Percentiles rank a stretch among this genome's conserved stretches.
phyloP scores from a whole-genome alignment of 2,113 vertebrate genomes.

The Eupsittula cactorum region DNA sequence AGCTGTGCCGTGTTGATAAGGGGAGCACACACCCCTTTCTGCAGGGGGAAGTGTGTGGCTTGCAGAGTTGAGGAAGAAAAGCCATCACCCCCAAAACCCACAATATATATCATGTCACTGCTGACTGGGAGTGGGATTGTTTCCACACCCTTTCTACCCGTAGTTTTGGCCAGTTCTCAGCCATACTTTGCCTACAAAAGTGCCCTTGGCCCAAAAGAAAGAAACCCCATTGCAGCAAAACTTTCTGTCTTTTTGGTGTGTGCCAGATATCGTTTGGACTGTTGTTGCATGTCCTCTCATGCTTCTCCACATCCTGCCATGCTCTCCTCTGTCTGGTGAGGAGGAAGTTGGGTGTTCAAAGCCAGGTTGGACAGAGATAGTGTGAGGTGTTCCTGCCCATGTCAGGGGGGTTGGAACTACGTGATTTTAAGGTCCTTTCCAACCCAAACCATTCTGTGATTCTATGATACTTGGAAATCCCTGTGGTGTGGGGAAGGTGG shows the following conservation, averaged over 20 bases:
- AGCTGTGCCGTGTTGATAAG: fast-evolving
- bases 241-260: fast-evolving
- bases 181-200: background rate
- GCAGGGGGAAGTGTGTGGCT: background rate
- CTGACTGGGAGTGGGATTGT: background rate
- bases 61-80: background rate
- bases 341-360: background rate
- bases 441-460: background rate
- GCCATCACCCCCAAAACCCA: background rate
- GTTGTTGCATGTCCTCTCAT: fast-evolving
- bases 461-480: background rate
- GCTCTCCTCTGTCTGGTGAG: background rate
- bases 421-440: background rate
- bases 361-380: background rate
- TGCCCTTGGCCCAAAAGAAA: background rate
- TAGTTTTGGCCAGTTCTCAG: background rate
- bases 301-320: fast-evolving
- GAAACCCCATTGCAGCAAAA: background rate
- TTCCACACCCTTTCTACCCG: background rate
- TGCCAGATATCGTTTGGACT: fast-evolving
- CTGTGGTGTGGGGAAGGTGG: fast-evolving
- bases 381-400: background rate
- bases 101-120: fast-evolving
- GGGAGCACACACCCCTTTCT: fast-evolving
- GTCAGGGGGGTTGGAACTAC: background rate